These are phyloP conservation scores for Drosophila multiciliata DNA, from an alignment of 2,888 invertebrate genomes.

Conservation along the genomic window DNA sequence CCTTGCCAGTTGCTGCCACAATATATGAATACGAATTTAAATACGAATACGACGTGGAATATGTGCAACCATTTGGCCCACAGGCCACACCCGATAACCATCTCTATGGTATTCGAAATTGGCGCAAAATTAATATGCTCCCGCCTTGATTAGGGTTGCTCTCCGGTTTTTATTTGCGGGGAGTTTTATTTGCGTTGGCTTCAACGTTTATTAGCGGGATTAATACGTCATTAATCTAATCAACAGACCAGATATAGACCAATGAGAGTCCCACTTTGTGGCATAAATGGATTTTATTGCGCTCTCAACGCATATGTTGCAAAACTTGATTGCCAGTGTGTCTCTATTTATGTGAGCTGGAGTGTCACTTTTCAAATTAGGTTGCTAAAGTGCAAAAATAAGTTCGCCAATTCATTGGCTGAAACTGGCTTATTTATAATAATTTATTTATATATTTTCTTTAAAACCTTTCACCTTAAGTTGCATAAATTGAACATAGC, in stretches of 20 bases:
- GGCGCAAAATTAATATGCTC: slow-evolving; percentile 65
- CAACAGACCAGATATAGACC: slow-evolving; percentile 58
- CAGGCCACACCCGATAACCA: slow-evolving; percentile 48
- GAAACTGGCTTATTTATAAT: neutral
- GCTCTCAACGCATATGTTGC: slow-evolving; percentile 63
- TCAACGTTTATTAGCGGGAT: slow-evolving; percentile 82
- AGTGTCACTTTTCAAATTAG: neutral
- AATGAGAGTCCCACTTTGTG: slow-evolving; percentile 15
- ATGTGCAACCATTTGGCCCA: slow-evolving; percentile 19
- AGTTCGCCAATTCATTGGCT: neutral
- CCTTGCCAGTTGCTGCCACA: slow-evolving; percentile 55
- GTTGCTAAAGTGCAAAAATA: neutral
- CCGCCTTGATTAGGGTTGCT: slow-evolving; percentile 15
- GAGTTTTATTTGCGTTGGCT: slow-evolving; percentile 68
- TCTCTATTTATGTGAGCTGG: slow-evolving; percentile 16
- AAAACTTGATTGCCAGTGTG: slow-evolving; percentile 50
- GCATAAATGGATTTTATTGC: slow-evolving; percentile 21
- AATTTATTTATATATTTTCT: neutral
- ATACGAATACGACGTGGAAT: neutral
- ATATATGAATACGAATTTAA: slow-evolving; percentile 35
- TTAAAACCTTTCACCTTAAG: neutral
- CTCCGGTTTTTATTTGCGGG: slow-evolving; percentile 1
- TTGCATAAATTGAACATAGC: neutral
- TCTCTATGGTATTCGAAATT: slow-evolving; percentile 44
- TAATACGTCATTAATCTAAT: slow-evolving; percentile 80